These are phyloP conservation scores for Papilio glaucus DNA, from an alignment of 1,140 invertebrate species.

Conservation along the genomic window DNA sequence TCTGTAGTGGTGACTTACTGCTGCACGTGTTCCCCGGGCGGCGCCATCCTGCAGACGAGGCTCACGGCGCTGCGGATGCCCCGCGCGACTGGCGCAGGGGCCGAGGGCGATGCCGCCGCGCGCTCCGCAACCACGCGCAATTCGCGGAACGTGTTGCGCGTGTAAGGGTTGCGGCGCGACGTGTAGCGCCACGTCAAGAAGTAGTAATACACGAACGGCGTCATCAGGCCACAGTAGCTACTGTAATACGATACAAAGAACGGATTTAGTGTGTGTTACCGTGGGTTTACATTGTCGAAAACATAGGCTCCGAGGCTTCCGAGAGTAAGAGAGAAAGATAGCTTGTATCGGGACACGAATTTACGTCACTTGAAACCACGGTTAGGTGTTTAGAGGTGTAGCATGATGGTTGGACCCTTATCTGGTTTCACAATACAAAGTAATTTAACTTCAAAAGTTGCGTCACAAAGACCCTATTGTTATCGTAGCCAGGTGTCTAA, in stretches of 20 bases:
- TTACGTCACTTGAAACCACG: too few relatives aligned
- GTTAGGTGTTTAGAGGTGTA: too few relatives aligned
- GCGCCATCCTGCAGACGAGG: slow-evolving; percentile 87
- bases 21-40: slow-evolving; percentile 73
- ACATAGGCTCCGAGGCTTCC: too few relatives aligned
- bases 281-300: too few relatives aligned
- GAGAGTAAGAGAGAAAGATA: too few relatives aligned
- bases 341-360: too few relatives aligned
- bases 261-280: background rate
- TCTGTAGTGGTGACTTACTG: slow-evolving; percentile 43
- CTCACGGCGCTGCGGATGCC: slow-evolving; percentile 82
- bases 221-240: slow-evolving; percentile 92
- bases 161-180: slow-evolving; percentile 97
- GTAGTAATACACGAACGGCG: slow-evolving; percentile 97
- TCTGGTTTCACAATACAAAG: too few relatives aligned
- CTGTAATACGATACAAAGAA: slow-evolving; percentile 79
- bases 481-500: too few relatives aligned
- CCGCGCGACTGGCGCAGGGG: slow-evolving; percentile 85
- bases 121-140: slow-evolving; percentile 86
- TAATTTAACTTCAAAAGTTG: too few relatives aligned
- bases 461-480: too few relatives aligned
- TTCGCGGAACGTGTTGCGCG: slow-evolving; percentile 94
- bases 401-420: too few relatives aligned
- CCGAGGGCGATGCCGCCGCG: slow-evolving; percentile 84
- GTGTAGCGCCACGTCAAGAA: slow-evolving; percentile 94